Evolutionary conservation across 2,113 vertebrate genomes (phyloP), one percentile per base, ranked within the genome.

Genomic region (Castor canadensis): DNA sequence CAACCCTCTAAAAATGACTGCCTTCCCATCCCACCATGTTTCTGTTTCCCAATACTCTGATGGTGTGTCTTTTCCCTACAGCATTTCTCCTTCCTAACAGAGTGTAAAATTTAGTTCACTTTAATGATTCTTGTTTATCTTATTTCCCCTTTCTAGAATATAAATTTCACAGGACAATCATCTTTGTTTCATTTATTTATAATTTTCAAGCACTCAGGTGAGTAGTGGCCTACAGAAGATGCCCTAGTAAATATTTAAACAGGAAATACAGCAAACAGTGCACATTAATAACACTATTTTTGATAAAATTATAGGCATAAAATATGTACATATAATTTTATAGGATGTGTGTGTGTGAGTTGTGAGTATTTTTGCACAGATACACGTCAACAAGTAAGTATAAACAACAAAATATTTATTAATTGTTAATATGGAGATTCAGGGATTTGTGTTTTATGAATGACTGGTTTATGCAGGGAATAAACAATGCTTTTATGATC

Each of bases 341-440:
- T 6, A 26, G 6, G 9, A 22, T 20, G 0, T n/a, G 10, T 30
- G 9, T 15, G 15, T 30, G 1, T 32, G 9, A 47, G 13, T 9
- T 9, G 9, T 38, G 9, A 40, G 16, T 5, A 6, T 7, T 3
- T 43, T 7, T 58, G n/a, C 3, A 52, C 49, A 83, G 12, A 64
- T 54, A 58, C 32, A 35, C 38, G 52, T 30, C 22, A 26, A n/a
- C 28, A 69, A 22, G 45, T 38, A n/a, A 12, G 16, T n/a, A 66
- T 2, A 3, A 9, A 24, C 20, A 26, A 16, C 26, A 47, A 9
- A 17, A 12, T 28, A 32, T 1, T 17, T 35, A 1, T 1, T 26
- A 19, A 24, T 7, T 22, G 5, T 62, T 62, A 20, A 6, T 19
- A 15, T 54, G 12, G 32, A 9, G 28, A 16, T 75, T 20, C 43